These are phyloP conservation scores for Apus apus DNA, from an alignment of 2,113 vertebrate species.

Conservation along the genomic window DNA sequence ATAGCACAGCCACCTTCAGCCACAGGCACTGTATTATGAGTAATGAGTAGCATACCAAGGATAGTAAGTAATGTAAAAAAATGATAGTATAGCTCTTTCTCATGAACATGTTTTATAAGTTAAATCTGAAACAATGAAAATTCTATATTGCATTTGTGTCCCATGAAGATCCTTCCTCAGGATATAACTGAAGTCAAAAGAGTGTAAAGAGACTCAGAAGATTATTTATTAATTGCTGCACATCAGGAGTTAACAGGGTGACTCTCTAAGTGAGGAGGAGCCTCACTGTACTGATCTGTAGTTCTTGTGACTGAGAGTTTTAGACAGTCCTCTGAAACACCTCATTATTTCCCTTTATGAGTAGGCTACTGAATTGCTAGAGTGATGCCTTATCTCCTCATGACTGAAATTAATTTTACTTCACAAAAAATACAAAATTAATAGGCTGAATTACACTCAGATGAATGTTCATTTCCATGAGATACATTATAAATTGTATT, in stretches of 20 bases:
- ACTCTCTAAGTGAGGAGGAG: neutral
- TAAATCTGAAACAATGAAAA: neutral
- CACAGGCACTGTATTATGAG: neutral
- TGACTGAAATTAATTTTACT: conserved; percentile 4
- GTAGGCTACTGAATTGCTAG: neutral
- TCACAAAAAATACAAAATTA: neutral
- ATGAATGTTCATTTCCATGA: neutral
- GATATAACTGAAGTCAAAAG: neutral
- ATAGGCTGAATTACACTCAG: neutral
- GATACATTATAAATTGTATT: neutral
- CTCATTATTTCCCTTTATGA: neutral
- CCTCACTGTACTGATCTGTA: neutral
- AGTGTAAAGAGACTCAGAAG: neutral
- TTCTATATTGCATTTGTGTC: neutral
- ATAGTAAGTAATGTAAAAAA: neutral
- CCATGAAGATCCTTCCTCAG: neutral
- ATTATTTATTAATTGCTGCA: neutral
- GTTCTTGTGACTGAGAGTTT: neutral
- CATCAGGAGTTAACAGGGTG: neutral
- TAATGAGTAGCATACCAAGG: neutral
- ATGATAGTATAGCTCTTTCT: neutral
- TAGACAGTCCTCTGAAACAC: neutral
- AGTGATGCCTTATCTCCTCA: neutral
- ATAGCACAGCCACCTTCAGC: neutral
- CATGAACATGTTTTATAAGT: neutral